Percentiles rank a stretch among this genome's conserved stretches.
phyloP scores from a whole-genome alignment of 2,797 vertebrate species.

The Chaenodraco wilsoni region DNA sequence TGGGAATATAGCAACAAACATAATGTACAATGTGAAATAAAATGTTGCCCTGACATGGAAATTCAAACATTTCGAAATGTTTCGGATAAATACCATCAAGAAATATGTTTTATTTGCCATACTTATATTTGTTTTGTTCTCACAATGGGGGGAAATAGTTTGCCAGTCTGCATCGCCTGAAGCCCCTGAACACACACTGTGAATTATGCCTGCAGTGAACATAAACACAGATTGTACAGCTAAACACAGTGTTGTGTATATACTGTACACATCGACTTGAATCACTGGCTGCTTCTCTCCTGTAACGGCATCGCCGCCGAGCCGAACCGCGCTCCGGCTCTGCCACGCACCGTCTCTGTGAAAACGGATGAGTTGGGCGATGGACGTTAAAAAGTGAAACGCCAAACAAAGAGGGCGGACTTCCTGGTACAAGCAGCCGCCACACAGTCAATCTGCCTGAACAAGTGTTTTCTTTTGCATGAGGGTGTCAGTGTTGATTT shows the following conservation, averaged over 20 bases:
- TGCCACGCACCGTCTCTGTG: constrained; percentile 25
- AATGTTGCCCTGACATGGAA: constrained; percentile 41
- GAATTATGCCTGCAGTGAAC: constrained; percentile 71
- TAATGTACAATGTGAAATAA: constrained; percentile 46
- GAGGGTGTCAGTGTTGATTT: constrained; percentile 69
- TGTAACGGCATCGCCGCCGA: constrained; percentile 44
- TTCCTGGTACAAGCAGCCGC: constrained; percentile 11
- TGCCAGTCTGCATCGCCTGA: constrained; percentile 58
- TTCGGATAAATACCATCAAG: constrained; percentile 11
- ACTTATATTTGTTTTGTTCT: constrained; percentile 39
- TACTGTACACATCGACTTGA: constrained; percentile 35
- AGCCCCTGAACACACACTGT: constrained; percentile 63
- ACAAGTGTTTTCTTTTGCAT: constrained; percentile 63
- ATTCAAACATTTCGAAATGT: constrained; percentile 32
- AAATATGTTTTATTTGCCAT: constrained; percentile 45
- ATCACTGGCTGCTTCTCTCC: constrained; percentile 39
- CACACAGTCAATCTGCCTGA: constrained; percentile 42
- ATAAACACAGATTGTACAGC: constrained; percentile 67
- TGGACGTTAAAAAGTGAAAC: constrained; percentile 41
- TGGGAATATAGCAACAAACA: constrained; percentile 53
- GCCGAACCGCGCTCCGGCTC: constrained; percentile 18
- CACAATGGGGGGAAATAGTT: constrained; percentile 53
- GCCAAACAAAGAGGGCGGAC: constrained; percentile 22
- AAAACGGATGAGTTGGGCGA: constrained; percentile 36
- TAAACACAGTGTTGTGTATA: constrained; percentile 47